phyloP scores from a whole-genome alignment of 2,888 invertebrate species.

The Norana najaformis region DNA sequence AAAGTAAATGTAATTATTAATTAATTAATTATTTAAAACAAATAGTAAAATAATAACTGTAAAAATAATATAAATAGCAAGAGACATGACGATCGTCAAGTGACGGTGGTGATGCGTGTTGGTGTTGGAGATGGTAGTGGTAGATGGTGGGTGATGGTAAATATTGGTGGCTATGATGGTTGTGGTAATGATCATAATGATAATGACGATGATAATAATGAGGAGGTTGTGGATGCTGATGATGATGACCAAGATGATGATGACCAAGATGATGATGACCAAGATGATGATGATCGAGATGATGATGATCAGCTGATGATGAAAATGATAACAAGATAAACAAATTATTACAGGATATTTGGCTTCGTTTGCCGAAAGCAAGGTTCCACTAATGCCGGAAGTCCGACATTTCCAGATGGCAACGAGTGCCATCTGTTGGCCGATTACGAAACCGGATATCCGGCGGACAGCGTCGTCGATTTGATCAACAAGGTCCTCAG shows the following conservation, averaged over 20 bases:
- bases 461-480: neutral
- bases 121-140: neutral
- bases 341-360: neutral
- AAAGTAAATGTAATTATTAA: neutral
- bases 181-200: no score
- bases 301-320: neutral
- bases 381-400: neutral
- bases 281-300: neutral
- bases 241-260: no score
- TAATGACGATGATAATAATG: no score
- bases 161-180: neutral
- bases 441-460: conserved; percentile 19
- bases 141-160: neutral
- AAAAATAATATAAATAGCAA: neutral
- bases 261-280: neutral
- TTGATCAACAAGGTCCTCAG: conserved; percentile 15
- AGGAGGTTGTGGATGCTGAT: no score
- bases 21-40: neutral
- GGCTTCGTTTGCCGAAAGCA: conserved; percentile 1
- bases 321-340: neutral
- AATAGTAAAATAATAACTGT: neutral
- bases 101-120: neutral
- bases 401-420: neutral
- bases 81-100: neutral
- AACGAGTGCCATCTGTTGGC: conserved; percentile 18